Percentiles rank a stretch among this genome's conserved stretches.
These are phyloP conservation scores for Mamestra configurata DNA, from an alignment of 1,140 invertebrate genomes.

Conservation along the genomic window DNA sequence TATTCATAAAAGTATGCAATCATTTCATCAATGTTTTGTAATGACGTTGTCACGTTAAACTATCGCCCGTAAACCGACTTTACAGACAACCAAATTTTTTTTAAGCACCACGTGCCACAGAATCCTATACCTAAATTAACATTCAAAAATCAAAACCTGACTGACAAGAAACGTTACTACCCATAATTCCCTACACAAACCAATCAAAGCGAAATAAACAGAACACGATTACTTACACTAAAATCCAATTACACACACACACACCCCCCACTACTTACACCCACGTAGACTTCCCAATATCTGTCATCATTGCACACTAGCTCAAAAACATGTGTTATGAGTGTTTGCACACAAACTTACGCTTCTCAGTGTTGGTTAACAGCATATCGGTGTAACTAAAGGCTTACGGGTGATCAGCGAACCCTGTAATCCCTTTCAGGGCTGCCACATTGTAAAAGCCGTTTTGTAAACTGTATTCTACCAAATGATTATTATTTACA, in stretches of 20 bases:
- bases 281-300: not conserved
- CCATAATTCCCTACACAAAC: constrained; percentile 31
- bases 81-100: too few relatives aligned
- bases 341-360: constrained; percentile 29
- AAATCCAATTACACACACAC: constrained; percentile 49
- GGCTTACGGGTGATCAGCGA: constrained; percentile 52
- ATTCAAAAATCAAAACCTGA: not conserved
- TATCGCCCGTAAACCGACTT: too few relatives aligned
- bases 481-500: constrained; percentile 44
- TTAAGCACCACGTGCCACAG: too few relatives aligned
- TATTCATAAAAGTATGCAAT: too few relatives aligned
- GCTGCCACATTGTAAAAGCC: constrained; percentile 41
- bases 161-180: not conserved
- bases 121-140: too few relatives aligned
- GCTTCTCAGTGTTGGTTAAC: constrained; percentile 50
- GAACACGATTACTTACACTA: constrained; percentile 47
- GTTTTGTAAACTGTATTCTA: constrained; percentile 44
- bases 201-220: constrained; percentile 39
- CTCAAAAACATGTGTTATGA: constrained; percentile 11
- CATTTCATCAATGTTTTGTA: too few relatives aligned
- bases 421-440: constrained; percentile 46
- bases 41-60: too few relatives aligned
- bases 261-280: not conserved
- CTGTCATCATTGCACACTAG: not conserved
- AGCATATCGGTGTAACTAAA: constrained; percentile 52